Percentiles rank a stretch among this genome's conserved stretches.
Evolutionary conservation across 2,797 vertebrate genomes (phyloP).

Genomic region (Argya squamiceps): DNA sequence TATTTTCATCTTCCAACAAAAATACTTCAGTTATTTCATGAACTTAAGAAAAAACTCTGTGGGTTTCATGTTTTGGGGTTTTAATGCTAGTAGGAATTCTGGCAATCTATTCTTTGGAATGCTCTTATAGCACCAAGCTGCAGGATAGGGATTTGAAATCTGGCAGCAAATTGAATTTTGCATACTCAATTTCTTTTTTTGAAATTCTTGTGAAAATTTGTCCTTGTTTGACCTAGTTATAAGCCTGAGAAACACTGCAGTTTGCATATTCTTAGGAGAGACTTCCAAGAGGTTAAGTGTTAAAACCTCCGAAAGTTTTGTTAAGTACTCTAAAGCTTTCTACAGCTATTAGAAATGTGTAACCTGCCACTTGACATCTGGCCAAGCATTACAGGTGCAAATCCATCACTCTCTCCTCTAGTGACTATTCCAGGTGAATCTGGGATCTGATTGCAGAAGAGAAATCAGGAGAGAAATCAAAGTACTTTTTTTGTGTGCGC

Average conservation of each 20-base stretch:
- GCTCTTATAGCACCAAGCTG: neutral
- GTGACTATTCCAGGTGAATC: neutral
- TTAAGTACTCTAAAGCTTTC: neutral
- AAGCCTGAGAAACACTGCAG: neutral
- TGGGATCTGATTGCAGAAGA: neutral
- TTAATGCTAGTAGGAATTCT: neutral
- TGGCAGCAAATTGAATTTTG: neutral
- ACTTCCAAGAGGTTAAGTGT: neutral
- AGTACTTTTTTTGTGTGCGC: neutral
- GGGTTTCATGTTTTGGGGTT: rapidly evolving
- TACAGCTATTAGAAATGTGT: neutral
- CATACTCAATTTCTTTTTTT: neutral
- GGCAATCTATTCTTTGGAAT: neutral
- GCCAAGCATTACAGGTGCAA: neutral
- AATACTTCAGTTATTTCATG: neutral
- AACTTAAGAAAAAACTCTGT: neutral
- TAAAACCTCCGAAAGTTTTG: neutral
- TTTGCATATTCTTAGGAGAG: neutral
- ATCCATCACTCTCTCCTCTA: neutral
- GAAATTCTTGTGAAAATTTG: neutral
- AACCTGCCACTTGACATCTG: neutral
- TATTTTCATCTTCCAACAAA: neutral
- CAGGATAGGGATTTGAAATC: neutral
- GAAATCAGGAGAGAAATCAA: neutral
- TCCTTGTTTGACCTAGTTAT: neutral